A percentile compares a stretch with the other conserved stretches of the same genome.
These are phyloP conservation scores for Andrena camellia DNA, from an alignment of 2,888 invertebrate genomes.

Conservation along the genomic window DNA sequence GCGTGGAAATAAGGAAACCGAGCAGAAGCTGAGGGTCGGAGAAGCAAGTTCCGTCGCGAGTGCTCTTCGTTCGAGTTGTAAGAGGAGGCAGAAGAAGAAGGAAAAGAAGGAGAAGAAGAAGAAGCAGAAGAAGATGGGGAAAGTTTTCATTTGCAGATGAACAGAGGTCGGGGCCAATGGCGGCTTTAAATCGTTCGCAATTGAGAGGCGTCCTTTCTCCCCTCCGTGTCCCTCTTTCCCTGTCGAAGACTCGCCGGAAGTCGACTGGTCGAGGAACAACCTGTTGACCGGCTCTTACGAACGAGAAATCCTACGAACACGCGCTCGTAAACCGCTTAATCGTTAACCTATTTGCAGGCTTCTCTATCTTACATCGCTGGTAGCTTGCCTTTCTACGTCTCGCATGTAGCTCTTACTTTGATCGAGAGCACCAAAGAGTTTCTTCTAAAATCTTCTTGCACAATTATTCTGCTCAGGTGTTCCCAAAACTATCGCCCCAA, in stretches of 20 bases:
- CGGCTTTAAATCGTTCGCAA: slow-evolving; percentile 72
- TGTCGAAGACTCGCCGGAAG: slow-evolving; percentile 60
- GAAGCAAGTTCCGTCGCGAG: slow-evolving; percentile 59
- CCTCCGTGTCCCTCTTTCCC: slow-evolving; percentile 46
- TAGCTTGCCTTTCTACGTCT: no score
- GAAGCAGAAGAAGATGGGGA: slow-evolving; percentile 66
- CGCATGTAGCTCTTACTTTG: no score
- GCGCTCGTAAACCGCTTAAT: slow-evolving; percentile 50
- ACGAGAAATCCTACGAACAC: slow-evolving; percentile 36
- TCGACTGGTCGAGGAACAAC: slow-evolving; percentile 67
- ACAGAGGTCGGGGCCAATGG: slow-evolving; percentile 70
- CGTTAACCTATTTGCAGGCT: slow-evolving; percentile 43
- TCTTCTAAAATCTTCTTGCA: not conserved
- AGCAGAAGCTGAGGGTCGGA: slow-evolving; percentile 57
- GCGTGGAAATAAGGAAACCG: slow-evolving; percentile 71
- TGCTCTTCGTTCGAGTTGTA: slow-evolving; percentile 59
- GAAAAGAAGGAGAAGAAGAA: slow-evolving; percentile 59
- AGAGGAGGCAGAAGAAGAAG: slow-evolving; percentile 44
- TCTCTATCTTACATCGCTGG: slow-evolving; percentile 5
- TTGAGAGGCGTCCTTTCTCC: slow-evolving; percentile 66
- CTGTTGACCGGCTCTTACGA: slow-evolving; percentile 67
- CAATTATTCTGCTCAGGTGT: no score
- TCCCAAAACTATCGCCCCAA: no score
- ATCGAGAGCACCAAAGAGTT: not conserved
- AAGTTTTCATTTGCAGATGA: slow-evolving; percentile 71